A percentile compares a stretch with the other conserved stretches of the same genome.
These are phyloP conservation scores for Probaryconus sp. DNA, from an alignment of 1,140 invertebrate genomes.

Conservation along the genomic window DNA sequence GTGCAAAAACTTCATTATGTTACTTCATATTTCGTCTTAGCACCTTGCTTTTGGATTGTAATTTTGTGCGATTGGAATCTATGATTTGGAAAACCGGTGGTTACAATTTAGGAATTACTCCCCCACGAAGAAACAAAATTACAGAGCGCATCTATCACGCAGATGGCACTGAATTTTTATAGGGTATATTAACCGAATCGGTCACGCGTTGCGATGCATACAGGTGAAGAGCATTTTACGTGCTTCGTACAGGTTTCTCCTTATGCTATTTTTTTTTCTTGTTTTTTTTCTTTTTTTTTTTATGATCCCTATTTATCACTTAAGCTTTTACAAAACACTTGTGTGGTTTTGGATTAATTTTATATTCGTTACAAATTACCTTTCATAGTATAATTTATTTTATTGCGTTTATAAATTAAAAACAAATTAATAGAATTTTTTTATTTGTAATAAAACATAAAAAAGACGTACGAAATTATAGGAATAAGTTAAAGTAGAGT, in stretches of 20 bases:
- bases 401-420: no score
- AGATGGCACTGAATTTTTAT: conserved; percentile 50
- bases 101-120: conserved; percentile 37
- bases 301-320: not conserved
- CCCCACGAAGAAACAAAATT: conserved; percentile 49
- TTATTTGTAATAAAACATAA: conserved; percentile 31
- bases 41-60: conserved; percentile 15
- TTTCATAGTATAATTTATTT: no score
- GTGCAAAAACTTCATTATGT: not conserved
- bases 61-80: conserved; percentile 42
- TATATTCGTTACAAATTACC: no score
- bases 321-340: no score
- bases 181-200: conserved; percentile 36
- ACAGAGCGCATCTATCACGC: conserved; percentile 56
- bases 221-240: conserved; percentile 45
- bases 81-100: conserved; percentile 51
- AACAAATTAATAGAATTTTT: conserved; percentile 11
- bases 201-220: conserved; percentile 55
- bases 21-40: conserved; percentile 6
- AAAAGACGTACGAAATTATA: conserved; percentile 42
- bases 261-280: no score
- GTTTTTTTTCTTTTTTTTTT: no score
- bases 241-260: conserved; percentile 38
- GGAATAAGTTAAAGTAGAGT: conserved; percentile 16
- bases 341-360: no score